A percentile compares a stretch with the other conserved stretches of the same genome.
Evolutionary conservation across 2,797 vertebrate species (phyloP).

Genomic region (Myiotriccus ornatus): DNA sequence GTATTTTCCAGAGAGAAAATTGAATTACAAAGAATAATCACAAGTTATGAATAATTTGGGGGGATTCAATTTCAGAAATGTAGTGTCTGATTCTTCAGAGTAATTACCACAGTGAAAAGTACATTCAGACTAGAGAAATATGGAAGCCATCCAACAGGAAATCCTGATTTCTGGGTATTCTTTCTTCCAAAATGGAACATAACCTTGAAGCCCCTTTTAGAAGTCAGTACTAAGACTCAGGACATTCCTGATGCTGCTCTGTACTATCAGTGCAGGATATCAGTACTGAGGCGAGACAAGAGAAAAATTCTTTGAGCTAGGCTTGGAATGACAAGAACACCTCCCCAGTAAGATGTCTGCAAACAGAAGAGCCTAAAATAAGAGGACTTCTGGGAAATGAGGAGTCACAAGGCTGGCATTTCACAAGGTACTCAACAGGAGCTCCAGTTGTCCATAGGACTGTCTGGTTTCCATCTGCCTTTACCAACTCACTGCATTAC

Average conservation of each 20-base stretch:
- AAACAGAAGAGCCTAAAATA: neutral
- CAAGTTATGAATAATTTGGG: neutral
- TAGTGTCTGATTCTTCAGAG: neutral
- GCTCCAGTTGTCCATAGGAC: neutral
- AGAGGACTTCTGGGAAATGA: neutral
- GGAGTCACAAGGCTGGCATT: neutral
- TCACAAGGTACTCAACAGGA: neutral
- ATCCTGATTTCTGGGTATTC: neutral
- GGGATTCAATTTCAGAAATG: neutral
- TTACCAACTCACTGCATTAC: neutral
- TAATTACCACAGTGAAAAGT: neutral
- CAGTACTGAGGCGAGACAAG: neutral
- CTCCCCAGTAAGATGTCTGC: neutral
- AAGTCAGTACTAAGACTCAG: neutral
- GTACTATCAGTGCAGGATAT: neutral
- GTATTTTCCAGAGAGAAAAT: neutral
- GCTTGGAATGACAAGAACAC: neutral
- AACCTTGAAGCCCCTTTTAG: neutral
- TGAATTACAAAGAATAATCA: neutral
- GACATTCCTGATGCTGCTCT: neutral
- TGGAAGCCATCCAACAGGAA: neutral
- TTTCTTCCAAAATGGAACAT: neutral
- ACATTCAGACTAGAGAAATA: neutral
- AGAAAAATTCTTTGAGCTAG: neutral
- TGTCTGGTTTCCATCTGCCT: neutral